These are phyloP conservation scores for Teinopalpus imperialis DNA, from an alignment of 2,888 invertebrate genomes.

Conservation along the genomic window DNA sequence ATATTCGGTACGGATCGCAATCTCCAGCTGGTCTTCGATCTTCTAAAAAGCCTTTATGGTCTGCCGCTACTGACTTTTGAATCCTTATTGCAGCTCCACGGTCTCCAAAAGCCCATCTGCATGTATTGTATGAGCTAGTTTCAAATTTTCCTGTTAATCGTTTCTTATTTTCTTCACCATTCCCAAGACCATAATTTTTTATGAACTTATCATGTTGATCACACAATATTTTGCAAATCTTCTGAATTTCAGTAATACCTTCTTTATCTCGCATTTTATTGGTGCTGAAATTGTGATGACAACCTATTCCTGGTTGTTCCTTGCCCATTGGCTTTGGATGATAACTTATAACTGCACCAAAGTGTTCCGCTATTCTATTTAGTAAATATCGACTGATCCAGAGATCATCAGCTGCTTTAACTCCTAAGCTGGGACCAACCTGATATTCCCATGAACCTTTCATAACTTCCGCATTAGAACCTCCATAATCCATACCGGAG, in stretches of 20 bases:
- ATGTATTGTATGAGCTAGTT: constrained; percentile 96
- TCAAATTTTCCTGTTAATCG: constrained; percentile 96
- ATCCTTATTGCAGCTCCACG: constrained; percentile 95
- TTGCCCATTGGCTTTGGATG: constrained; percentile 90
- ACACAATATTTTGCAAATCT: constrained; percentile 89
- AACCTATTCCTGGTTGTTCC: constrained; percentile 93
- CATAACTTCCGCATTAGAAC: constrained; percentile 99
- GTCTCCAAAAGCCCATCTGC: constrained; percentile 93
- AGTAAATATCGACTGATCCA: constrained; percentile 93
- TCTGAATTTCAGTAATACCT: constrained; percentile 89
- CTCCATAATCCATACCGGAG: constrained; percentile 94
- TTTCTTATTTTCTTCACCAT: constrained; percentile 94
- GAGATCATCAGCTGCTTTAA: constrained; percentile 90
- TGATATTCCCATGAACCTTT: constrained; percentile 96
- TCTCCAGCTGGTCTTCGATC: constrained; percentile 96
- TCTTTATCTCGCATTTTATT: constrained; percentile 90
- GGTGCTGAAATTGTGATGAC: constrained; percentile 95
- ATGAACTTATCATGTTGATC: constrained; percentile 86
- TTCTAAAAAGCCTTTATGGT: constrained; percentile 95
- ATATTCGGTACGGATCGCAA: constrained; percentile 91
- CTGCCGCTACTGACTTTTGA: constrained; percentile 92
- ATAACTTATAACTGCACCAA: constrained; percentile 85
- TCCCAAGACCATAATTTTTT: constrained; percentile 92
- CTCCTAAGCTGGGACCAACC: constrained; percentile 94
- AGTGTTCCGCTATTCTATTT: constrained; percentile 92